A percentile compares a stretch with the other conserved stretches of the same genome.
Evolutionary conservation across 2,113 vertebrate genomes (phyloP).

Genomic region (Lophochroa leadbeateri): DNA sequence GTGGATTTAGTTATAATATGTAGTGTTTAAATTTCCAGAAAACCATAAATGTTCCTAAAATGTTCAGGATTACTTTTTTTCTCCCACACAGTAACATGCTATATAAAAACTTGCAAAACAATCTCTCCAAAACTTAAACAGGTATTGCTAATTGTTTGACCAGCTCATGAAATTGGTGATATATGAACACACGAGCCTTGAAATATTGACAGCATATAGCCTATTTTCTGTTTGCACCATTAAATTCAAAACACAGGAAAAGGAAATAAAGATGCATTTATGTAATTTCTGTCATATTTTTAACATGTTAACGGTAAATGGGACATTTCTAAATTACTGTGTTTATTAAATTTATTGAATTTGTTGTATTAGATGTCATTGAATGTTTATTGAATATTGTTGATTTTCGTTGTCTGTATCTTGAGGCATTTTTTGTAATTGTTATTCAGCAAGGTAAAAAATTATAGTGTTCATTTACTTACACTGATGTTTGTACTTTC

Average conservation of each 20-base stretch:
- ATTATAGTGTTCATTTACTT: not conserved
- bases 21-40: not conserved
- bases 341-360: not conserved
- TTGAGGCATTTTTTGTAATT: not conserved
- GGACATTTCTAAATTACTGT: not conserved
- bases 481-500: not conserved
- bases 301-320: not conserved
- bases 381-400: not conserved
- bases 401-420: not conserved
- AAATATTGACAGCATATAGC: not conserved
- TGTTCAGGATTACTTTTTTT: not conserved
- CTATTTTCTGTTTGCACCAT: not conserved
- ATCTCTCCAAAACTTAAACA: not conserved
- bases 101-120: not conserved
- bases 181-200: not conserved
- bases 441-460: not conserved
- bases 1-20: not conserved
- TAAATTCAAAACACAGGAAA: not conserved
- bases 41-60: not conserved
- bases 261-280: not conserved
- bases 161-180: not conserved
- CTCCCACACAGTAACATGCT: accelerated
- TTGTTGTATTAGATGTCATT: not conserved
- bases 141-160: not conserved
- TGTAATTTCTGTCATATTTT: not conserved